Conservation (phyloP, 2,888 invertebrate species). For the Tachina grossa region DNA sequence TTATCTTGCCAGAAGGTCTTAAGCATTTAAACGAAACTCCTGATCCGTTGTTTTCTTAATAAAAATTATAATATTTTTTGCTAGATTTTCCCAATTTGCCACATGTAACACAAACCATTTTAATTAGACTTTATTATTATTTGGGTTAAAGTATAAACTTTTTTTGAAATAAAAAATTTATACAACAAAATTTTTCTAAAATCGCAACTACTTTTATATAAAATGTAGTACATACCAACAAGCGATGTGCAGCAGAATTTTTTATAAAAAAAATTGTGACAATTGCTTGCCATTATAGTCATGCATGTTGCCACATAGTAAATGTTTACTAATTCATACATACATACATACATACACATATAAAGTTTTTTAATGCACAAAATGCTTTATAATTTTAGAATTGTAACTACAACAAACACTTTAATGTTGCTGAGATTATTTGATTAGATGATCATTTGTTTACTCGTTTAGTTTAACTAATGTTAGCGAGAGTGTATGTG, state of each 20-base stretch:
- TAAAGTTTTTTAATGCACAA: slow-evolving; percentile 36
- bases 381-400: slow-evolving; percentile 39
- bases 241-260: slow-evolving; percentile 21
- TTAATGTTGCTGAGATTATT: slow-evolving; percentile 66
- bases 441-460: slow-evolving; percentile 71
- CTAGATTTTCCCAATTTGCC: too few species aligned
- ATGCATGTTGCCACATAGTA: slow-evolving; percentile 51
- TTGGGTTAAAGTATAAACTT: neutral
- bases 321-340: slow-evolving; percentile 33
- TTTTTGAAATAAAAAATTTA: neutral
- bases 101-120: too few species aligned
- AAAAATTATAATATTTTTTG: too few species aligned
- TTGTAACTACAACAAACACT: slow-evolving; percentile 48
- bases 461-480: slow-evolving; percentile 62
- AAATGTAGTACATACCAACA: slow-evolving; percentile 1
- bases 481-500: slow-evolving; percentile 3
- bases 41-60: too few species aligned
- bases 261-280: slow-evolving; percentile 50
- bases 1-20: too few species aligned
- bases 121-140: neutral
- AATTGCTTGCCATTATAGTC: slow-evolving; percentile 59
- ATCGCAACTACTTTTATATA: neutral
- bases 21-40: too few species aligned
- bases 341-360: neutral
- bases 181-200: neutral